phyloP scores from a whole-genome alignment of 2,113 vertebrate genomes.

The Cygnus buccinator region DNA sequence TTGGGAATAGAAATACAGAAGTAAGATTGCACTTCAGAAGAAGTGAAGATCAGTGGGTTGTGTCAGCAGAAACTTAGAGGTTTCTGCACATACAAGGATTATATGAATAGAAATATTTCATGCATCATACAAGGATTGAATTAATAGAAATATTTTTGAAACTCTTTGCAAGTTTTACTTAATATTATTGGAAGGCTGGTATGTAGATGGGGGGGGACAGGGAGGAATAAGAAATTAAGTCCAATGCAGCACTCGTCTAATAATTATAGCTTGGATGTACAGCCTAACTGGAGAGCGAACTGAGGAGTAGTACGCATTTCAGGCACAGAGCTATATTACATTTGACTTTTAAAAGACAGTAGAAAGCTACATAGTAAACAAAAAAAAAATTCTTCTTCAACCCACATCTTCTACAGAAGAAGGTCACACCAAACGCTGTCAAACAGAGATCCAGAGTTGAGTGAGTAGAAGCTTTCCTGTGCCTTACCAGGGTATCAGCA shows the following conservation, averaged over 20 bases:
- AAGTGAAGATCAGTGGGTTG: neutral
- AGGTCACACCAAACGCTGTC: neutral
- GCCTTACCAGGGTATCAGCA: neutral
- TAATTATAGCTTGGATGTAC: neutral
- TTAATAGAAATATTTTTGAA: neutral
- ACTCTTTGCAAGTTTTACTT: neutral
- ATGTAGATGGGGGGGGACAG: neutral
- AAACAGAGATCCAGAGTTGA: neutral
- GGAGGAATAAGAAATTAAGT: neutral
- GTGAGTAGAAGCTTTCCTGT: neutral
- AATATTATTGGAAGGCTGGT: neutral
- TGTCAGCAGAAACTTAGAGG: neutral
- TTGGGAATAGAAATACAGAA: neutral
- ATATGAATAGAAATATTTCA: neutral
- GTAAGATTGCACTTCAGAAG: neutral
- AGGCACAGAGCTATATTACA: neutral
- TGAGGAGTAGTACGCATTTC: neutral
- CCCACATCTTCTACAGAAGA: neutral
- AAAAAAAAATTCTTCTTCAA: neutral
- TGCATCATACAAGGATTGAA: neutral
- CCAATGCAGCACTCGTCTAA: neutral
- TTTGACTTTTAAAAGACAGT: neutral
- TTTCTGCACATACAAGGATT: neutral
- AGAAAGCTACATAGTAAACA: neutral
- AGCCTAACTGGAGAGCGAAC: neutral